These are phyloP conservation scores for Isurus oxyrinchus DNA, from an alignment of 2,113 vertebrate genomes.

Conservation along the genomic window DNA sequence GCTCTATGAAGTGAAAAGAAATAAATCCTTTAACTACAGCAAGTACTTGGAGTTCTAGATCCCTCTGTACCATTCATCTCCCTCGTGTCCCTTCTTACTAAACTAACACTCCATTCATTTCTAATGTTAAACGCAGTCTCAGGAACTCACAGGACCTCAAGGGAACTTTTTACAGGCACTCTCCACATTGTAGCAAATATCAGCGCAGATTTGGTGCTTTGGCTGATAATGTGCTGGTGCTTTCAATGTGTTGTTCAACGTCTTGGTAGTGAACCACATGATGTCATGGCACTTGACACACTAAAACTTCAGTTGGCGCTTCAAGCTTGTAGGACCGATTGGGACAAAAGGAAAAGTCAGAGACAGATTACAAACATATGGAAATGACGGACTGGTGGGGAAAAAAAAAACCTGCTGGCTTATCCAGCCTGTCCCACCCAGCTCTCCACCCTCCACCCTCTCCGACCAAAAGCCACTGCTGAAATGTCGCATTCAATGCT, in stretches of 20 bases:
- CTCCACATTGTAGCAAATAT: neutral
- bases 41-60: neutral
- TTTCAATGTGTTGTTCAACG: neutral
- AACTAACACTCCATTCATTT: neutral
- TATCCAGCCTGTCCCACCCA: neutral
- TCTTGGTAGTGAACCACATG: neutral
- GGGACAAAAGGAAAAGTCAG: neutral
- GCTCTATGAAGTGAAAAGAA: neutral
- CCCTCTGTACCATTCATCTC: neutral
- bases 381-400: neutral
- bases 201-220: neutral
- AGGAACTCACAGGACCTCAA: neutral
- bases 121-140: neutral
- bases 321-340: neutral
- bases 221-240: neutral
- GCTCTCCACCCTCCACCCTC: neutral
- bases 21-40: neutral
- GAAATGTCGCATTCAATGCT: neutral
- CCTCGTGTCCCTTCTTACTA: neutral
- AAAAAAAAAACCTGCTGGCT: neutral
- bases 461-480: neutral
- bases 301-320: neutral
- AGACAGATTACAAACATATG: neutral
- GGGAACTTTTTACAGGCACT: neutral
- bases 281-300: neutral